Evolutionary conservation across 2,113 vertebrate genomes (phyloP).

Genomic region (Lagopus leucura): DNA sequence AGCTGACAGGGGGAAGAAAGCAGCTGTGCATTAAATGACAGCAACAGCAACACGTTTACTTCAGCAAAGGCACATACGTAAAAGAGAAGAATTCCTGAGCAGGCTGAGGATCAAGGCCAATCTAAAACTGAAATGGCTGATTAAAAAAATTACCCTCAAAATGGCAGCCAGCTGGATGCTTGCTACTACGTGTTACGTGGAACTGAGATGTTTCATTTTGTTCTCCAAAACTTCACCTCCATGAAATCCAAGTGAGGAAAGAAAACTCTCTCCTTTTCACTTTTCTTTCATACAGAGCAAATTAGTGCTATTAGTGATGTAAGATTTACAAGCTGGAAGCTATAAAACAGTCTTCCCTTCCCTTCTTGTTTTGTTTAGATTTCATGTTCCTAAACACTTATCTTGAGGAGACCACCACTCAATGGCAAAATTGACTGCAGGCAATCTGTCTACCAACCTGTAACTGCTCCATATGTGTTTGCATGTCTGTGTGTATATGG

Average conservation of each 20-base stretch:
- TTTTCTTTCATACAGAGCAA: conserved; percentile 16
- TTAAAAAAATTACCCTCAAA: conserved; percentile 70
- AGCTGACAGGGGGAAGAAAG: conserved; percentile 37
- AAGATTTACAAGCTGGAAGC: not conserved
- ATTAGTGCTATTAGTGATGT: conserved; percentile 12
- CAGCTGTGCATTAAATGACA: conserved; percentile 16
- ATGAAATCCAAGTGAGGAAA: conserved; percentile 39
- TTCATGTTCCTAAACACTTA: not conserved
- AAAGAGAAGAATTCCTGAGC: conserved; percentile 41
- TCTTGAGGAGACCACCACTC: not conserved
- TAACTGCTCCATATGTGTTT: not conserved
- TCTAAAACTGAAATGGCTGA: conserved; percentile 65
- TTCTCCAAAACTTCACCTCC: conserved; percentile 37
- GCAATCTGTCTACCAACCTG: not conserved
- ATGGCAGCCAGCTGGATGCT: conserved; percentile 63
- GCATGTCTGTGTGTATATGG: not conserved
- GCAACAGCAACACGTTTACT: conserved; percentile 32
- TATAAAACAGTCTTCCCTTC: not conserved
- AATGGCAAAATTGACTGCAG: not conserved
- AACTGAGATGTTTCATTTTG: conserved; percentile 36
- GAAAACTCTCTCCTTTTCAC: not conserved
- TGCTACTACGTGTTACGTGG: conserved; percentile 38
- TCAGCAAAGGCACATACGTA: conserved; percentile 19
- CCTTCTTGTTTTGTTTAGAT: conserved; percentile 32
- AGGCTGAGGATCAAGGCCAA: conserved; percentile 46